Evolutionary conservation across 2,888 invertebrate species (phyloP).

Genomic region (Anoplius nigerrimus): DNA sequence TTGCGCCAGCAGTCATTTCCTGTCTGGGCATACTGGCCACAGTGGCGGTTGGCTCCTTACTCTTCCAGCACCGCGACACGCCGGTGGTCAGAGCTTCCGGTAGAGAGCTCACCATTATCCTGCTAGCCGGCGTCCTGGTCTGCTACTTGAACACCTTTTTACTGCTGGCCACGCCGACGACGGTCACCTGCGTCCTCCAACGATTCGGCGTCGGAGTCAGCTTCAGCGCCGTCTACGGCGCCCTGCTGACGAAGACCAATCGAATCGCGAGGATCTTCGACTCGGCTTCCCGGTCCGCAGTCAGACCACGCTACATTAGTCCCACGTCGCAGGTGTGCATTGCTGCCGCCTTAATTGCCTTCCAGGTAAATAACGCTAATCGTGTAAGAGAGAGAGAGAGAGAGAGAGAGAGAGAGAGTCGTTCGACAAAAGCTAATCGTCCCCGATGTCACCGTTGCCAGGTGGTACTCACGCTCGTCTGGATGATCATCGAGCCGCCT

Average conservation of each 20-base stretch:
- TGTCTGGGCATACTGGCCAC: constrained; percentile 80
- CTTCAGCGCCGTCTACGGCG: constrained; percentile 81
- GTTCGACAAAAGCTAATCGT: too few relatives aligned
- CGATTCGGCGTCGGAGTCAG: constrained; percentile 82
- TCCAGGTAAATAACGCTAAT: constrained; percentile 70
- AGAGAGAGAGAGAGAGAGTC: constrained; percentile 56
- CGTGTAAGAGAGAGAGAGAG: constrained; percentile 53
- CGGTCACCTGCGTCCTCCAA: constrained; percentile 78
- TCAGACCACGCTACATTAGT: constrained; percentile 80
- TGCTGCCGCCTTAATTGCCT: constrained; percentile 77
- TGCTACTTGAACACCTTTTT: constrained; percentile 81
- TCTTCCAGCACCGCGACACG: constrained; percentile 81
- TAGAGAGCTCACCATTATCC: constrained; percentile 80
- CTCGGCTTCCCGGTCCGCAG: constrained; percentile 80
- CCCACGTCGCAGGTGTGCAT: constrained; percentile 81
- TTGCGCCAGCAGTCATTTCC: constrained; percentile 80
- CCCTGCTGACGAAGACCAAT: constrained; percentile 82
- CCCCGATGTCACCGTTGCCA: constrained; percentile 69
- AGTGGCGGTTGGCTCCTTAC: constrained; percentile 78
- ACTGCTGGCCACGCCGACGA: constrained; percentile 78
- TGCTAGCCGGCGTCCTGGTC: constrained; percentile 79
- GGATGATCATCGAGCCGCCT: constrained; percentile 83
- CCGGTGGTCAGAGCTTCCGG: constrained; percentile 81
- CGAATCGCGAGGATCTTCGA: constrained; percentile 81
- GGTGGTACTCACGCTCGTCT: constrained; percentile 79